These are phyloP conservation scores for Parnassius glacialis DNA, from an alignment of 2,888 invertebrate species.

Conservation along the genomic window DNA sequence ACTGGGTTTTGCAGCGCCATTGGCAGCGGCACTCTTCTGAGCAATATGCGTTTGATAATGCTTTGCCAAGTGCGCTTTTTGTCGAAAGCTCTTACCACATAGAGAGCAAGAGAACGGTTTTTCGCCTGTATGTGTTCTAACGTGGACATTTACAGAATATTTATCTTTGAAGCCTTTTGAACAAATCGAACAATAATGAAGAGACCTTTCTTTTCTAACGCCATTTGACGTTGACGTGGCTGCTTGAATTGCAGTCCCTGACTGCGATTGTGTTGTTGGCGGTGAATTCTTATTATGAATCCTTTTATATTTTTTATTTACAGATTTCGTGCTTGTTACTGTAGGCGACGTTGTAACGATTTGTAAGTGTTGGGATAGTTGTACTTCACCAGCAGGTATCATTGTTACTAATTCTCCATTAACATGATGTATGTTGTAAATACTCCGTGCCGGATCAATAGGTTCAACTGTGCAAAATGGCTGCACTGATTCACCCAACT, in stretches of 20 bases:
- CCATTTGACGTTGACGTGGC: slow-evolving; percentile 85
- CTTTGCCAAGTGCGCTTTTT: slow-evolving; percentile 95
- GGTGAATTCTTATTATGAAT: slow-evolving; percentile 78
- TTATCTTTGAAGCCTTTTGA: slow-evolving; percentile 97
- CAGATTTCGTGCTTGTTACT: slow-evolving; percentile 83
- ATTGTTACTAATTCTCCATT: slow-evolving; percentile 73
- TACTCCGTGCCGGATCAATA: slow-evolving; percentile 72
- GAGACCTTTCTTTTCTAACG: slow-evolving; percentile 91
- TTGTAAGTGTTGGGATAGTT: slow-evolving; percentile 75
- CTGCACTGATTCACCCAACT: slow-evolving; percentile 88
- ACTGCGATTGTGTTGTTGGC: slow-evolving; percentile 58
- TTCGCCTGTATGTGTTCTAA: slow-evolving; percentile 98
- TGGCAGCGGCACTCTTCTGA: slow-evolving; percentile 87
- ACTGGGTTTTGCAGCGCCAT: slow-evolving; percentile 81
- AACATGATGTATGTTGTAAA: slow-evolving; percentile 80
- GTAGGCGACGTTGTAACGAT: slow-evolving; percentile 82
- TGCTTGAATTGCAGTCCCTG: slow-evolving; percentile 64
- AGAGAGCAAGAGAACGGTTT: slow-evolving; percentile 97
- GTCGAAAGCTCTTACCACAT: slow-evolving; percentile 95
- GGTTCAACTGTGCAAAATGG: slow-evolving; percentile 84
- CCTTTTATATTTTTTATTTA: slow-evolving; percentile 87
- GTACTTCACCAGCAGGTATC: slow-evolving; percentile 71
- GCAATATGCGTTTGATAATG: slow-evolving; percentile 96
- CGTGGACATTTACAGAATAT: slow-evolving; percentile 98
- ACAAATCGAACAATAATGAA: slow-evolving; percentile 96